These are phyloP conservation scores for Grammomys dolichurus DNA, from an alignment of 2,113 vertebrate genomes.

Conservation along the genomic window DNA sequence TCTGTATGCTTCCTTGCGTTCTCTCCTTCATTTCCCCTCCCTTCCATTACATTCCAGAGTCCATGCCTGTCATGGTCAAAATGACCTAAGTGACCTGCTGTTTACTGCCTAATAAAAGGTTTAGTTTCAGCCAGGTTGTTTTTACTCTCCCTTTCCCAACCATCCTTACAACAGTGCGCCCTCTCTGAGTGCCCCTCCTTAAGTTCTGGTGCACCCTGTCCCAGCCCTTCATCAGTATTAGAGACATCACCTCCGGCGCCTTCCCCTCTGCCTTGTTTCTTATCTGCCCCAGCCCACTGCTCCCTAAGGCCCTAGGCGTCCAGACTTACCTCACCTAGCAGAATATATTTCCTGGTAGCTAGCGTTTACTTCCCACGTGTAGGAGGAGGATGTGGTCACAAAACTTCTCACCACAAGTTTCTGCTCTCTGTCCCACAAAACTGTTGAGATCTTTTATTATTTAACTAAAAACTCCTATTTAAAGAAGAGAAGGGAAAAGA, in stretches of 20 bases:
- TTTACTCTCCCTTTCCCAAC: neutral
- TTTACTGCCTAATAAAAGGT: neutral
- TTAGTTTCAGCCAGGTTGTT: neutral
- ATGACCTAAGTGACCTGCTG: neutral
- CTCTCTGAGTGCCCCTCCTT: neutral
- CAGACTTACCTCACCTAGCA: neutral
- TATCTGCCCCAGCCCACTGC: neutral
- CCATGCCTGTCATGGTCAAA: neutral
- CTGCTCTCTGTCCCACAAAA: neutral
- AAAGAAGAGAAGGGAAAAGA: neutral
- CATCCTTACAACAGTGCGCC: neutral
- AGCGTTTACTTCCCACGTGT: neutral
- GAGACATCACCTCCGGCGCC: neutral
- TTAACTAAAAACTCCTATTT: neutral
- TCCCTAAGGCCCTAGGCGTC: neutral
- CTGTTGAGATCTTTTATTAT: neutral
- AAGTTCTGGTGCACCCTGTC: neutral
- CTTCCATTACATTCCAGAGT: neutral
- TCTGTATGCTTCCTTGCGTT: neutral
- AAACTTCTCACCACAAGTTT: neutral
- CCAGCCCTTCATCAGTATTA: neutral
- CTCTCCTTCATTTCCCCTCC: neutral
- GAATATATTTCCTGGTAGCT: no score
- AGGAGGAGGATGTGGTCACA: neutral
- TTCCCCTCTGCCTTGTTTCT: neutral